These are phyloP conservation scores for Subanguina moxae DNA, from an alignment of 1,140 invertebrate genomes.

Conservation along the genomic window DNA sequence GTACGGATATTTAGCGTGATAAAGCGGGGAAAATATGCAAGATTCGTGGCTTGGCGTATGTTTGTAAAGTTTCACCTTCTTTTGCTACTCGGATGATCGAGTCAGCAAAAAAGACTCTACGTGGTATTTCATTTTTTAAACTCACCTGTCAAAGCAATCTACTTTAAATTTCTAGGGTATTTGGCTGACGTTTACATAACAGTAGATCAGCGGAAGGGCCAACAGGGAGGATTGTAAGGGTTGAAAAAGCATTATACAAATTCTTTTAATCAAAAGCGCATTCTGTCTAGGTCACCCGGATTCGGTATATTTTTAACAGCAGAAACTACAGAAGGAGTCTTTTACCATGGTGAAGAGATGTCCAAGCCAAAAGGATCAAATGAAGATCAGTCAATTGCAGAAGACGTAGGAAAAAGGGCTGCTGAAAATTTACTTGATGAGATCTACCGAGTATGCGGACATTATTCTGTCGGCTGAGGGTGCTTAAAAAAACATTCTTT, in stretches of 20 bases:
- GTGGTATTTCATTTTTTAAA: constrained; percentile 61
- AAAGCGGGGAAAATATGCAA: constrained; percentile 87
- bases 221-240: constrained; percentile 76
- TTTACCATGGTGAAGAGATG: constrained; percentile 66
- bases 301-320: constrained; percentile 86
- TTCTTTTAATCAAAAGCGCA: no score
- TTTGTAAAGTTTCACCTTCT: constrained; percentile 69
- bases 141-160: background rate
- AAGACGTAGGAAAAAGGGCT: constrained; percentile 81
- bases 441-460: constrained; percentile 72
- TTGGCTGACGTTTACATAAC: constrained; percentile 91
- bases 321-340: constrained; percentile 81
- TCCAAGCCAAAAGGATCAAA: constrained; percentile 62
- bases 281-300: constrained; percentile 65
- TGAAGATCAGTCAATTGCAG: constrained; percentile 69
- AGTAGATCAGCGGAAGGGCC: constrained; percentile 81
- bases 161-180: constrained; percentile 64
- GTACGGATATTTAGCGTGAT: constrained; percentile 58
- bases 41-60: constrained; percentile 76
- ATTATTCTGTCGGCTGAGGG: no score
- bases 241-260: constrained; percentile 1
- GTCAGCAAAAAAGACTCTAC: constrained; percentile 79
- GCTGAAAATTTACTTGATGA: constrained; percentile 79
- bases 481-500: constrained; percentile 30
- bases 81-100: constrained; percentile 74